Conservation (phyloP, 2,888 invertebrate genomes). For the Sympetrum striolatum region DNA sequence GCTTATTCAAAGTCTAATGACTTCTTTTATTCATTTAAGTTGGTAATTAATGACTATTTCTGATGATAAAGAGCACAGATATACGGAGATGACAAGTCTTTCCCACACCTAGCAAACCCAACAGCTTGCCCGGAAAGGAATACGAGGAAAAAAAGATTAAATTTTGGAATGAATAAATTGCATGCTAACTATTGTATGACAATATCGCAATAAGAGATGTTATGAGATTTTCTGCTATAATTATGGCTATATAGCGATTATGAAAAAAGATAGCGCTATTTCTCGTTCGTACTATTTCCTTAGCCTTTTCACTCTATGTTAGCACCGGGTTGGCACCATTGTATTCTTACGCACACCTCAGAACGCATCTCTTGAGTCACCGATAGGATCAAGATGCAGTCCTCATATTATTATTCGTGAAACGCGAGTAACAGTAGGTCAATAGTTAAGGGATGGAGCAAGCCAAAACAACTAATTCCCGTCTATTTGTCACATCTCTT, state of each 20-base stretch:
- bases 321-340: constrained; percentile 44
- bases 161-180: neutral
- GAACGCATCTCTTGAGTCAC: constrained; percentile 52
- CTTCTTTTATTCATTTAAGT: neutral
- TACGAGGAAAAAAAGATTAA: neutral
- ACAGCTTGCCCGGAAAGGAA: constrained; percentile 32
- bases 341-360: constrained; percentile 51
- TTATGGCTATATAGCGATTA: neutral
- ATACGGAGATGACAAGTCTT: neutral
- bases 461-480: constrained; percentile 62
- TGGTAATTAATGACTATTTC: neutral
- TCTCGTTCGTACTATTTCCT: neutral
- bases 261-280: neutral
- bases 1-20: neutral
- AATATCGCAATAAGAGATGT: too few relatives aligned
- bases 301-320: constrained; percentile 23
- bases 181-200: too few relatives aligned
- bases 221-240: too few relatives aligned
- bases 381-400: constrained; percentile 49
- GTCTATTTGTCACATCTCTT: constrained; percentile 80
- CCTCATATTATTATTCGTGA: constrained; percentile 48
- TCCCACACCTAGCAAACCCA: constrained; percentile 15
- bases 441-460: constrained; percentile 51
- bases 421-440: constrained; percentile 47
- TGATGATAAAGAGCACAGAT: neutral